A percentile compares a stretch with the other conserved stretches of the same genome.
phyloP scores from a whole-genome alignment of 2,797 vertebrate species.

The Sebastes diploproa region DNA sequence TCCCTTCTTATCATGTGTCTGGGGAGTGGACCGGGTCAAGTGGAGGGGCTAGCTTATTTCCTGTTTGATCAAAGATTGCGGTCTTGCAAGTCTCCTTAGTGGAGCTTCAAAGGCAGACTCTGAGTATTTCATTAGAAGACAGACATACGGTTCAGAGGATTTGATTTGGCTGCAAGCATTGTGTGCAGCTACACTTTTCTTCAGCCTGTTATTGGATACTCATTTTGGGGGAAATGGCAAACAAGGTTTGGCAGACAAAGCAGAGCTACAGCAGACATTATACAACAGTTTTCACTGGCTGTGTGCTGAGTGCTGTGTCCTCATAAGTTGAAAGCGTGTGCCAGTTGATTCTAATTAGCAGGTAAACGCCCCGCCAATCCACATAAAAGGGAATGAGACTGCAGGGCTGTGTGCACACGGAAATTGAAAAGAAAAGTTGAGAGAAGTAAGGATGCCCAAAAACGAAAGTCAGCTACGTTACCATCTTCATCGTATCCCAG shows the following conservation, averaged over 20 bases:
- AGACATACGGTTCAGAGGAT: constrained; percentile 23
- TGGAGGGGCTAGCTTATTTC: constrained; percentile 64
- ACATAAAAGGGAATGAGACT: no score
- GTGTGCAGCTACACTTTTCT: constrained; percentile 5
- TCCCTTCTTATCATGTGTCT: constrained; percentile 50
- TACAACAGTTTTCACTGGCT: not conserved
- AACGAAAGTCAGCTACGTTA: not conserved
- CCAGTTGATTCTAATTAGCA: no score
- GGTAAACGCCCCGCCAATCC: no score
- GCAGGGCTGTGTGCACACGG: no score
- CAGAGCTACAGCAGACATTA: not conserved
- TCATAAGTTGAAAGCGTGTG: no score
- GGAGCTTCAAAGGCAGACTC: constrained; percentile 57
- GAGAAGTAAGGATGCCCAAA: not conserved
- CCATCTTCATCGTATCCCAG: no score
- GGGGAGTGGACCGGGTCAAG: constrained; percentile 58
- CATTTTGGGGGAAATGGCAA: not conserved
- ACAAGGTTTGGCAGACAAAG: not conserved
- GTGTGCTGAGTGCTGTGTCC: not conserved
- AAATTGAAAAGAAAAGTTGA: no score
- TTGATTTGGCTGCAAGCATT: constrained; percentile 13
- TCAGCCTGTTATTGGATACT: not conserved
- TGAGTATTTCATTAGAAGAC: constrained; percentile 33
- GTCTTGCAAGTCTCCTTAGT: constrained; percentile 30
- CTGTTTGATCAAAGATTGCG: constrained; percentile 74